Percentiles rank a stretch among this genome's conserved stretches.
Conservation (phyloP, 35 echinoderm and acorn worm species). For the Ptychodera flava region DNA sequence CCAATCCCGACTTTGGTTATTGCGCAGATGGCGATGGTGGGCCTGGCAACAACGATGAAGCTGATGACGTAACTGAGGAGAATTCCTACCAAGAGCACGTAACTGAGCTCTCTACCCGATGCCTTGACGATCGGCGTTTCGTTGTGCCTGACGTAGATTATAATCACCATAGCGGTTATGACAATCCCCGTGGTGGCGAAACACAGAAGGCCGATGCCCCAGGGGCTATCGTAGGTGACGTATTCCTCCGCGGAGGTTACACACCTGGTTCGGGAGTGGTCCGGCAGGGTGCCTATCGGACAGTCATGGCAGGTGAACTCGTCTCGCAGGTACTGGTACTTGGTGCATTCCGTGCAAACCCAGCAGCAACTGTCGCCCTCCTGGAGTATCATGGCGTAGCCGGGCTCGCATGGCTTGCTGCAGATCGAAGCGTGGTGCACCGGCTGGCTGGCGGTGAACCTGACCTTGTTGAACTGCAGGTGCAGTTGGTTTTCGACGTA, state of each 20-base stretch:
- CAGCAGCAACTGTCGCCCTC: constrained; percentile 71
- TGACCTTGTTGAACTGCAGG: constrained; percentile 8
- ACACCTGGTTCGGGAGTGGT: constrained; percentile 43
- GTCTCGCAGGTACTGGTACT: constrained; percentile 27
- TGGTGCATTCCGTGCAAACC: constrained; percentile 53
- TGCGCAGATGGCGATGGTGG: constrained; percentile 34
- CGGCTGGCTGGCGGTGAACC: neutral
- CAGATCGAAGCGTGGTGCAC: constrained; percentile 55
- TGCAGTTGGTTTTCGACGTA: constrained; percentile 53
- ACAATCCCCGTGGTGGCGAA: constrained; percentile 54
- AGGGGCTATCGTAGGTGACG: constrained; percentile 29
- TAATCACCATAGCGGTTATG: constrained; percentile 49
- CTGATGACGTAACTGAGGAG: constrained; percentile 69
- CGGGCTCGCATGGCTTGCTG: constrained; percentile 29
- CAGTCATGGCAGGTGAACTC: constrained; percentile 41
- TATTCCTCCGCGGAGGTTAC: constrained; percentile 25
- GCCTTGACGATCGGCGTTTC: constrained; percentile 83
- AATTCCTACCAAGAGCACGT: constrained; percentile 53
- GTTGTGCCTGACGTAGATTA: constrained; percentile 39
- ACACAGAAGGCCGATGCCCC: constrained; percentile 41
- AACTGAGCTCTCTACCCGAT: constrained; percentile 68
- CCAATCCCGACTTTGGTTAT: constrained; percentile 60
- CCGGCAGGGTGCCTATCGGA: constrained; percentile 26
- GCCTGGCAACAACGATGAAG: constrained; percentile 48
- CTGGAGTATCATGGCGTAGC: constrained; percentile 45